Evolutionary conservation across 1,140 invertebrate genomes (phyloP).

Genomic region (Mylabris phalerata): DNA sequence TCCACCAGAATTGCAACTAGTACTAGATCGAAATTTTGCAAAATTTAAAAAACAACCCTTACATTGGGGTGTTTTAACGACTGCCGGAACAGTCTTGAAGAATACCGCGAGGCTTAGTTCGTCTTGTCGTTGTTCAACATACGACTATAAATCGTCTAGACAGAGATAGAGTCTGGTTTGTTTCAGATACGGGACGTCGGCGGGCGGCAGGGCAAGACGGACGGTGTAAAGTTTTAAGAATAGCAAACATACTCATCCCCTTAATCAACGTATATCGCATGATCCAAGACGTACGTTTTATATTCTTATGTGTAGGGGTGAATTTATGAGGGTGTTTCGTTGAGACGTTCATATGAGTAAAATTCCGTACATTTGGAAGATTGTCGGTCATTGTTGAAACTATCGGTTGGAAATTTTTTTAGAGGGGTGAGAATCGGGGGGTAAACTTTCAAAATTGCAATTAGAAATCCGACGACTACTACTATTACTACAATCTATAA

Average conservation of each 20-base stretch:
- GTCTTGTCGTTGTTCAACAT: too few species aligned
- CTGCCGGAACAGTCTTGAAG: too few species aligned
- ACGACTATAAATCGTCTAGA: neutral
- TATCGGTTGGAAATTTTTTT: too few species aligned
- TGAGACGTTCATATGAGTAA: constrained; percentile 1
- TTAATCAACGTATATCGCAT: constrained; percentile 9
- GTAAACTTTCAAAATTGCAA: constrained; percentile 25
- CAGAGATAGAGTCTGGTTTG: neutral
- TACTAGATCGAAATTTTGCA: too few species aligned
- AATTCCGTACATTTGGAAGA: too few species aligned
- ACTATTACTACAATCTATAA: constrained; percentile 24
- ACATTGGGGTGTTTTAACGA: too few species aligned
- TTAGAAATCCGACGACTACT: constrained; percentile 15
- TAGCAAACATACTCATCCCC: constrained; percentile 19
- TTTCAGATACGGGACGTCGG: too few species aligned
- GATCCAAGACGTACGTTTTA: constrained; percentile 5
- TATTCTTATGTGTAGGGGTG: neutral
- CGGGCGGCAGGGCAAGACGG: neutral
- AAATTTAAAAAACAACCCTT: too few species aligned
- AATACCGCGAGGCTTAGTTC: too few species aligned
- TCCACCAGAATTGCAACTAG: neutral
- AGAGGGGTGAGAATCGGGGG: neutral
- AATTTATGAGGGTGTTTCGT: constrained; percentile 3
- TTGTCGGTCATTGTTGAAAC: too few species aligned
- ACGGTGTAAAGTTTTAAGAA: constrained; percentile 17